Evolutionary conservation across 2,888 invertebrate species (phyloP).

Genomic region (Ormia ochracea): DNA sequence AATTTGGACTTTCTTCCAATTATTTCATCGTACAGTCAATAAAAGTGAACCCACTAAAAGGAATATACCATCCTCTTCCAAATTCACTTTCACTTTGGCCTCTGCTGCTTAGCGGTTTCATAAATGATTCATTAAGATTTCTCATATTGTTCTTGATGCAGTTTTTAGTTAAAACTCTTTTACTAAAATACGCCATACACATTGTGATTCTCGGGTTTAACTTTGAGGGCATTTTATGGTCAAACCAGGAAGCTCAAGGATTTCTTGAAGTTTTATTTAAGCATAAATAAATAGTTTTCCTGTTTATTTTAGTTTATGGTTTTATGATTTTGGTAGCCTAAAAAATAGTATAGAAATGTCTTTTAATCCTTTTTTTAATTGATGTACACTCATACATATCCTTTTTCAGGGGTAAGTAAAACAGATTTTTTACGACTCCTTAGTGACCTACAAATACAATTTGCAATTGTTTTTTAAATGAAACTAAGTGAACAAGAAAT

Average conservation of each 20-base stretch:
- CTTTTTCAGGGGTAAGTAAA: conserved; percentile 30
- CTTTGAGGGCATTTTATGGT: neutral
- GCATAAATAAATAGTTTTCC: neutral
- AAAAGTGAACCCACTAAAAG: no score
- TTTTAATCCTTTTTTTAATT: conserved; percentile 60
- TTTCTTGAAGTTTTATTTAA: neutral
- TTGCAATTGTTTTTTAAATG: conserved; percentile 64
- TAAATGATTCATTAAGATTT: no score
- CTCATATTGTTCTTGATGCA: neutral
- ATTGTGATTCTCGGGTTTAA: conserved; percentile 5
- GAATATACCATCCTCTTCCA: no score
- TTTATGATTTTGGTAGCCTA: conserved; percentile 53
- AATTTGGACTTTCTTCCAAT: no score
- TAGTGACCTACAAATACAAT: conserved; percentile 65
- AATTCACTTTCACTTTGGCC: no score
- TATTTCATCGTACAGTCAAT: no score
- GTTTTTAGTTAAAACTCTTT: conserved; percentile 12
- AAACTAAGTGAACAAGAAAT: conserved; percentile 50
- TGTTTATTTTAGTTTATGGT: conserved; percentile 54
- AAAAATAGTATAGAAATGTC: neutral
- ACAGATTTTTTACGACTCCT: conserved; percentile 27
- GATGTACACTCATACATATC: neutral
- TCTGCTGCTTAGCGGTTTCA: no score
- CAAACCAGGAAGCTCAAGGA: no score
- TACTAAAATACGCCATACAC: conserved; percentile 14